Conservation (phyloP, 2,797 vertebrate genomes). For the Valencia hispanica region DNA sequence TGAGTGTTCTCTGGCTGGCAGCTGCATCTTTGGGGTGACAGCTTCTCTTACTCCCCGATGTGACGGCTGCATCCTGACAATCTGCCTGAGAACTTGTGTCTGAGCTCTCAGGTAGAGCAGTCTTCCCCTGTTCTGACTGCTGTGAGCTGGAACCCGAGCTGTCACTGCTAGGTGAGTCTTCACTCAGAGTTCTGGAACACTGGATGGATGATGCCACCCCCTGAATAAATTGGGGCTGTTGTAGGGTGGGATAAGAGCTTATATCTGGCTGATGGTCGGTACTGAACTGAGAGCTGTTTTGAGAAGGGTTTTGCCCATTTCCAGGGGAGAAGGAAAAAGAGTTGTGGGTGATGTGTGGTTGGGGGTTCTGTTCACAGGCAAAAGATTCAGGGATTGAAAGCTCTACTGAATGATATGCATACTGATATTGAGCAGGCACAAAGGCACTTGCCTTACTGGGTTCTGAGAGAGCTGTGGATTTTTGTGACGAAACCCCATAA, state of each 20-base stretch:
- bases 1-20: conserved; percentile 82
- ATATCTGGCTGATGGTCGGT: conserved; percentile 77
- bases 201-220: conserved; percentile 74
- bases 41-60: conserved; percentile 82
- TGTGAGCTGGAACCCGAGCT: conserved; percentile 84
- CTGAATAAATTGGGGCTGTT: conserved; percentile 81
- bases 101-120: conserved; percentile 84
- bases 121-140: conserved; percentile 81
- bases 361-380: conserved; percentile 69
- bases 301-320: conserved; percentile 81
- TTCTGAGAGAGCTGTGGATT: conserved; percentile 83
- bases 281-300: conserved; percentile 76
- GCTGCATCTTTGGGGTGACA: conserved; percentile 81
- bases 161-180: conserved; percentile 80
- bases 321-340: conserved; percentile 83
- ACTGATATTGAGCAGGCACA: conserved; percentile 81
- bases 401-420: conserved; percentile 85
- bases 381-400: conserved; percentile 83
- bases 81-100: conserved; percentile 84
- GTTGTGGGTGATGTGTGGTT: conserved; percentile 79
- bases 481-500: conserved; percentile 83
- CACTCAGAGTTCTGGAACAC: conserved; percentile 80
- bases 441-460: conserved; percentile 78
- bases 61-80: conserved; percentile 76
- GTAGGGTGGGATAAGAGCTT: conserved; percentile 74